Base-by-base conservation (phyloP, 2,113 vertebrate genomes). In the Sylvietta virens region DNA sequence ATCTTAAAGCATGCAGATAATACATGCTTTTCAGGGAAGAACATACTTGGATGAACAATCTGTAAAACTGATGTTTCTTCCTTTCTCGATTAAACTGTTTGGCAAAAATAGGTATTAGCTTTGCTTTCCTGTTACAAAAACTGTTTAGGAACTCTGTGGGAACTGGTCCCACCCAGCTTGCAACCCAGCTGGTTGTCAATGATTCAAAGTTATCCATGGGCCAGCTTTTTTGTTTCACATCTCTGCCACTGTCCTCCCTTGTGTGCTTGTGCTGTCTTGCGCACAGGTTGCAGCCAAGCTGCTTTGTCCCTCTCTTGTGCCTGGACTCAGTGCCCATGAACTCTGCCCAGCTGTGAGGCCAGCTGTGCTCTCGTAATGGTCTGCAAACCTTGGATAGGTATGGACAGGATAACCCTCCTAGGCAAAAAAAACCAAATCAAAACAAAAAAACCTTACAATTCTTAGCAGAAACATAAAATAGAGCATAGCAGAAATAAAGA, bases 11-110 rank as follows among this genome's bases (percentile, higher is more conserved):
- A 73, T 77, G 60, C 67, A 81, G 76, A 95, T 93, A 83, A 77
- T 78, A 94, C 5, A 10, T 95, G 96, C 81, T 94, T 93, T 93
- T 96, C 87, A 90, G 54, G 90, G 87, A 92, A 90, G 42, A 90
- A 56, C 26, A 18, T 40, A 31, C 70, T 95, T 95, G 92, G 94
- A 97, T 56, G 94, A 92, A 96, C 93, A 90, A 45, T 86, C 67
- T 88, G 92, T 92, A 74, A 96, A 93, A 71, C 35, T 86, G 67
- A 48, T n/a, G 72, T 92, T 93, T 93, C 90, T 93, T 94, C 93
- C 93, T 93, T 93, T 96, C 90, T 62, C 3, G n/a, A 81, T 93
- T 90, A 86, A 96, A 67, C n/a, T 12, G 11, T 70, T 95, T 95
- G 95, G 94, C 94, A 94, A 88, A 96, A 91, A 90, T 58, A 93